Evolutionary conservation across 2,113 vertebrate genomes (phyloP).

Genomic region (Sardina pilchardus): DNA sequence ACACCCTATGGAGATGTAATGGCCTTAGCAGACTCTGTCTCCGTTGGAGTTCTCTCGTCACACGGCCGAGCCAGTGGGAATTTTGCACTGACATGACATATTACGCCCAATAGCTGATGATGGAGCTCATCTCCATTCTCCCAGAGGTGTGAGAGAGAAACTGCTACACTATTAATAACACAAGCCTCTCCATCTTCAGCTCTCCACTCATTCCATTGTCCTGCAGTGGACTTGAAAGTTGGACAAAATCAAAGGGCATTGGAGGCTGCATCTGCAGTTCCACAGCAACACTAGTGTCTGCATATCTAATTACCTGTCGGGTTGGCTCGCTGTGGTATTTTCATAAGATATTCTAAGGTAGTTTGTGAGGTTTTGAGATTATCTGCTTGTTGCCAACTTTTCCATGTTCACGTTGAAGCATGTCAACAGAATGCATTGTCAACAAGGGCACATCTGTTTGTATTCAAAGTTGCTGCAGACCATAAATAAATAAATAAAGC

Average conservation of each 20-base stretch:
- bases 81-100: background rate
- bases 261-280: background rate
- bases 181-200: background rate
- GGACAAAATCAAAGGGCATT: background rate
- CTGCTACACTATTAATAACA: background rate
- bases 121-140: background rate
- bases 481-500: constrained; percentile 19
- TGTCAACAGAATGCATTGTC: constrained; percentile 22
- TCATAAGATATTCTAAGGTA: background rate
- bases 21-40: constrained; percentile 24
- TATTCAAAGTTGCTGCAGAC: background rate
- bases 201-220: background rate
- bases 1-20: background rate
- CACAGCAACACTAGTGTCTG: background rate
- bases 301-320: background rate
- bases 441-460: constrained; percentile 36
- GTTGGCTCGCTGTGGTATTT: background rate
- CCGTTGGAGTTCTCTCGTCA: background rate
- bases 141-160: background rate
- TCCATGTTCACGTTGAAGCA: constrained; percentile 21
- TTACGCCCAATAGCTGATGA: background rate
- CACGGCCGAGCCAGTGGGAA: background rate
- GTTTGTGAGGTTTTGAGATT: background rate
- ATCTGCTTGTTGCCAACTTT: constrained; percentile 19
- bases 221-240: background rate